Percentiles rank a stretch among this genome's conserved stretches.
These are phyloP conservation scores for Cheilinus undulatus DNA, from an alignment of 2,113 vertebrate species.

Conservation along the genomic window DNA sequence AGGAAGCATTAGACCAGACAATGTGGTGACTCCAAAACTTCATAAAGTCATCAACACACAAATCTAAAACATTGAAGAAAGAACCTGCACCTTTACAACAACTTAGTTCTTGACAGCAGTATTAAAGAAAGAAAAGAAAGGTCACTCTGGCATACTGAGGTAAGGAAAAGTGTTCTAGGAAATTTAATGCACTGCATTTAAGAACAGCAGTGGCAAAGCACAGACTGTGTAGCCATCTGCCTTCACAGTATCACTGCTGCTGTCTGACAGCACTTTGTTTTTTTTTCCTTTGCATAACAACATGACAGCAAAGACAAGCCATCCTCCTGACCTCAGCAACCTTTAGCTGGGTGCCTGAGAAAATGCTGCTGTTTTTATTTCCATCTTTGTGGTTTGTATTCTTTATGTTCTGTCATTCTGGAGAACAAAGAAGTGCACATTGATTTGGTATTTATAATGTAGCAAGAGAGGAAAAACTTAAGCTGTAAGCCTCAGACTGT, in stretches of 20 bases:
- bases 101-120: background rate
- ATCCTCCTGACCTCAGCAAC: slow-evolving; percentile 44
- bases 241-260: slow-evolving; percentile 35
- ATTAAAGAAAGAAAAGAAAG: background rate
- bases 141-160: background rate
- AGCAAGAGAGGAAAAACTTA: background rate
- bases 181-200: slow-evolving; percentile 17
- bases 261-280: slow-evolving; percentile 49
- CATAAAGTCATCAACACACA: background rate
- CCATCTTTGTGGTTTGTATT: background rate
- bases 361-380: slow-evolving; percentile 30
- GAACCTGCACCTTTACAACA: background rate
- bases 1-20: background rate
- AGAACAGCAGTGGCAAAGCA: slow-evolving; percentile 19
- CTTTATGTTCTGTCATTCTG: background rate
- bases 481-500: background rate
- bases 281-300: slow-evolving; percentile 45
- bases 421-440: background rate
- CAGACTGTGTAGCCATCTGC: slow-evolving; percentile 74
- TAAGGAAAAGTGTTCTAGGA: slow-evolving; percentile 4
- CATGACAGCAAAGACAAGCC: slow-evolving; percentile 53
- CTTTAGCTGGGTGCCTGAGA: slow-evolving; percentile 37
- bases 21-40: background rate
- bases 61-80: background rate
- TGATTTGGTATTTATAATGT: background rate